Conservation (phyloP, 2,888 invertebrate genomes). For the Sminthurides aquaticus region DNA sequence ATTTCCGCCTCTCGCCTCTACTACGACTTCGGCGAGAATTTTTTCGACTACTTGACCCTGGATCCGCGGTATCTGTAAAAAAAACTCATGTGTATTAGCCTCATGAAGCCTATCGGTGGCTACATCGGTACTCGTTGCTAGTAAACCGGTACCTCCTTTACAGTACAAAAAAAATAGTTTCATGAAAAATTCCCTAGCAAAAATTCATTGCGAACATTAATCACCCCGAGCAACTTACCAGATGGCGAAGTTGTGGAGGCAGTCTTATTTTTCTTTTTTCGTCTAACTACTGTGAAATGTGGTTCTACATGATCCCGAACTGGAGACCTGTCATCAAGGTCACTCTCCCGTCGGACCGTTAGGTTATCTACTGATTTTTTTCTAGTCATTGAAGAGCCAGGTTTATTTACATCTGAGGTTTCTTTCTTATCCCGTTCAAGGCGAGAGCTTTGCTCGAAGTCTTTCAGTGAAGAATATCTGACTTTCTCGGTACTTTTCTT, state of each 20-base stretch:
- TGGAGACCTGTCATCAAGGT: conserved; percentile 13
- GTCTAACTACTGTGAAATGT: conserved; percentile 18
- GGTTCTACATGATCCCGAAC: conserved; percentile 8
- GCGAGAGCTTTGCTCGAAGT: conserved; percentile 4
- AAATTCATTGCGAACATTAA: background rate
- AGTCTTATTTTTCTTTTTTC: conserved; percentile 20
- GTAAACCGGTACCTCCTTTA: too few species aligned
- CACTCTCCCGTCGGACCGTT: conserved; percentile 6
- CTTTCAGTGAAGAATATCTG: conserved; percentile 12
- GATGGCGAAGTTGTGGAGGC: conserved; percentile 12
- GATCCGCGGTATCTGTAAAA: conserved; percentile 2
- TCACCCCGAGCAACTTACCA: background rate
- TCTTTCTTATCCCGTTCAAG: conserved; percentile 11
- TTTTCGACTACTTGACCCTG: conserved; percentile 11
- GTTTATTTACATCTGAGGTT: conserved; percentile 2
- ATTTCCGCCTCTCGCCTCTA: conserved; percentile 32
- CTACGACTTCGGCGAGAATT: conserved; percentile 22
- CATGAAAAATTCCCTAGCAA: background rate
- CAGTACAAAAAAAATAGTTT: background rate
- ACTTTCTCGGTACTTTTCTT: conserved; percentile 16
- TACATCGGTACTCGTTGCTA: too few species aligned
- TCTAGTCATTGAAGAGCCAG: background rate
- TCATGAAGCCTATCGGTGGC: background rate
- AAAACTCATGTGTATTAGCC: too few species aligned
- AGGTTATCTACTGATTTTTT: conserved; percentile 7